Evolutionary conservation across 2,797 vertebrate species (phyloP), one percentile per base, ranked within the genome.

Genomic region (Distichodus sexfasciatus): DNA sequence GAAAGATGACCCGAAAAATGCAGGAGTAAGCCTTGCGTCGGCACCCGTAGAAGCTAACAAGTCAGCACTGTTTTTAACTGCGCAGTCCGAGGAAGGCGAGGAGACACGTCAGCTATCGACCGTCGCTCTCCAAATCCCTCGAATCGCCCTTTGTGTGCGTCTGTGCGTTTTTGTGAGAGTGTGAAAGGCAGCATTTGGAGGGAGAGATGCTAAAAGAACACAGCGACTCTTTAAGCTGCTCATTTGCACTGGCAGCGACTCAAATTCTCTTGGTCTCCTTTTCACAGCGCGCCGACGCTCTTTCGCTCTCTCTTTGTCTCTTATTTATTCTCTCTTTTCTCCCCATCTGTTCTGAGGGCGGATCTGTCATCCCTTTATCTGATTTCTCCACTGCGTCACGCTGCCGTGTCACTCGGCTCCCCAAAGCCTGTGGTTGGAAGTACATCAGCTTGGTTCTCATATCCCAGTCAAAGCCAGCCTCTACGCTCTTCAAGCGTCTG

Each of bases 251-350:
- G 9, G 51, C 54, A 61, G 59, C 38, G 69, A 40, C 41, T 31
- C 47, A 74, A 36, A 71, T 71, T 60, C 62, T 57, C 47, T 64
- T 28, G 1, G 51, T 57, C 54, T 57, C 21, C 35, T 38, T n/a
- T 26, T 47, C n/a, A 55, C 36, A 57, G 35, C 23, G 24, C 26
- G 6, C 66, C 4, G 31, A 11, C 21, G 53, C 29, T 31, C 29
- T 41, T 61, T 43, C 33, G 40, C 10, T 28, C n/a, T 31, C 26
- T 41, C 54, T 46, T 23, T 26, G 33, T 24, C 28, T 54, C 24
- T 14, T 54, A 51, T 36, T 46, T 44, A 46, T 55, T 33, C 50
- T 70, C 38, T 44, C 43, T 23, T 63, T 40, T 70, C 19, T 33
- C 31, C 9, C 4, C 31, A 33, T 33, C 31, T 33, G 31, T 9